Base-by-base conservation (phyloP, 1,140 invertebrate species). In the Caerostris darwini region DNA sequence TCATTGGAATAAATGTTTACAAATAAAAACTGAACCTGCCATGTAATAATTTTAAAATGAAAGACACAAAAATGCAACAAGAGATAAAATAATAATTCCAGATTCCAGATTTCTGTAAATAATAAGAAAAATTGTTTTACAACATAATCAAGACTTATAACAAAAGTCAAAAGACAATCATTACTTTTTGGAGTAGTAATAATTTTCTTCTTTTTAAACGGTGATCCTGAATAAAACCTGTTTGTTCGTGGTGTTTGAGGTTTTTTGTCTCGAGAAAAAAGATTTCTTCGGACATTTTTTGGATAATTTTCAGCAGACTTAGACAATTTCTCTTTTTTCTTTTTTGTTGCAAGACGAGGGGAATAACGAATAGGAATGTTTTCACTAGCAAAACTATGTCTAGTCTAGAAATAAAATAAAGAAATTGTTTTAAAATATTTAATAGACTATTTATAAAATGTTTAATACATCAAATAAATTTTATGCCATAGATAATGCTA, bases 341-440 rank as follows among this genome's bases (percentile, higher is more conserved):
- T 81, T 59, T 87, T 93, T 12, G 83, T 69, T 71, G 92, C 61
- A 53, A 94, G 34, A n/a, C 92, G 61, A 61, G 92, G 92, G 17
- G 92, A 94, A 64, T 58, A 89, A 17, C 92, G 77, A 54, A 94
- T 86, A 12, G 85, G 77, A 19, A 58, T 89, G 3, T 87, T 93
- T 87, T 93, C 77, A 93, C 10, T 56, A 8, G 50, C 56, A 17
- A 17, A 50, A 67, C 17, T 19, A 56, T 10, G 64, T 71, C 87
- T 87, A 71, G 8, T 54, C 92, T 93, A 71, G 34, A 61, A 67
- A n/a, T 57, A 69, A n/a, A 54, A 19, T 34, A 34, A 57, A 90
- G 4, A 1, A 69, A 90, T 57, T 64, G 12, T 64, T 19, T 53
- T 19, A 85, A 14, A 8, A 8, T 56, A 54, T 14, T 7, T 53